A percentile compares a stretch with the other conserved stretches of the same genome.
Conservation (phyloP, 2,888 invertebrate genomes). For the Herminia tarsipennalis region DNA sequence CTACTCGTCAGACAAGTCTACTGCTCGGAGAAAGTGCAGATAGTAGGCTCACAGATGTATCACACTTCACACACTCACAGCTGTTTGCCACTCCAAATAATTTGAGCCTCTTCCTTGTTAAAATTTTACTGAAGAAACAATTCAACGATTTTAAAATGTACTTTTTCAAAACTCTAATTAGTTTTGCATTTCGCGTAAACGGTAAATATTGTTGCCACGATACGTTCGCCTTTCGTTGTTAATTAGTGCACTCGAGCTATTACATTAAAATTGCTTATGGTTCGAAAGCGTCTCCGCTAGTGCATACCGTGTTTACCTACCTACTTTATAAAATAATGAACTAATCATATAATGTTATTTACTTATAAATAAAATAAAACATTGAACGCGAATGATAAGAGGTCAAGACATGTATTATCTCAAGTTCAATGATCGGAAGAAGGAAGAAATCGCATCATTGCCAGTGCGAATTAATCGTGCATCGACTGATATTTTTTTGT, state of each 20-base stretch:
- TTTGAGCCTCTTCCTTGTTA: neutral
- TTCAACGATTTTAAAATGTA: conserved; percentile 4
- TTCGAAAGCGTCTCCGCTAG: conserved; percentile 47
- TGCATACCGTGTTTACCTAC: conserved; percentile 39
- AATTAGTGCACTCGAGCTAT: conserved; percentile 60
- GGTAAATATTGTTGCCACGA: conserved; percentile 52
- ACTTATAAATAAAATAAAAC: conserved; percentile 38
- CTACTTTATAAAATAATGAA: conserved; percentile 12
- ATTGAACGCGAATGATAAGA: conserved; percentile 52
- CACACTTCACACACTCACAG: conserved; percentile 29
- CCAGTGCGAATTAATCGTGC: conserved; percentile 7
- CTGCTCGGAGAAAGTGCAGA: conserved; percentile 62
- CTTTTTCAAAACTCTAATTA: conserved; percentile 49
- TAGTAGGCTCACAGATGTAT: conserved; percentile 21
- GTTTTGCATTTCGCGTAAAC: conserved; percentile 55
- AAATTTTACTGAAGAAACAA: neutral
- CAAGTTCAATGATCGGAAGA: conserved; percentile 47
- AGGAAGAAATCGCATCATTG: conserved; percentile 25
- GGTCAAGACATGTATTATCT: conserved; percentile 51
- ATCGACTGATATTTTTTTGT: conserved; percentile 4
- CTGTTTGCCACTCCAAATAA: conserved; percentile 9
- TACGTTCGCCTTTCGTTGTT: conserved; percentile 53
- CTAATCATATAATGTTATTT: conserved; percentile 12
- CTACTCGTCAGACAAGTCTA: conserved; percentile 49
- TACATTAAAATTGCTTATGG: conserved; percentile 49